Percentiles rank a stretch among this genome's conserved stretches.
phyloP scores from a whole-genome alignment of 2,113 vertebrate genomes.

The Microtus montanus region DNA sequence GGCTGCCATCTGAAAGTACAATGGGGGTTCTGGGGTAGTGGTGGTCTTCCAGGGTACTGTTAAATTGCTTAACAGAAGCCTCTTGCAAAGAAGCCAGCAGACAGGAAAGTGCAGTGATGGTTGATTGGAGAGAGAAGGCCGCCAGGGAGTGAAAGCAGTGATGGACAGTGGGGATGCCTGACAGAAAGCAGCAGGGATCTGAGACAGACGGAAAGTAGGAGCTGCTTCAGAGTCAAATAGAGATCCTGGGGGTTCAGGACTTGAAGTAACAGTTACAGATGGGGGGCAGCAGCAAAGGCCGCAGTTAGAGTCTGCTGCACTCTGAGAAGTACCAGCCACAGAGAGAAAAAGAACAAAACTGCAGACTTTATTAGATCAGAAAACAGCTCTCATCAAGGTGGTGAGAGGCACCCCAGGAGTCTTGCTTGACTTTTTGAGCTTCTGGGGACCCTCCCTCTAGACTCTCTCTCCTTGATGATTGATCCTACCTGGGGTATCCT shows the following conservation, averaged over 20 bases:
- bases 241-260: not conserved
- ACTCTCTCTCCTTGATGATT: not conserved
- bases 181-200: not conserved
- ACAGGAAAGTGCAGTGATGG: not conserved
- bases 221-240: not conserved
- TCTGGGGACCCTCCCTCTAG: not conserved
- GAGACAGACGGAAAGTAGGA: not conserved
- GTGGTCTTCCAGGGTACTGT: not conserved
- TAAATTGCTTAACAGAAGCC: not conserved
- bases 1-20: not conserved
- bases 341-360: not conserved
- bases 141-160: too few relatives aligned
- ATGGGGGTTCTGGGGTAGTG: not conserved
- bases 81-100: not conserved
- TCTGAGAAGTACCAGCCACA: not conserved
- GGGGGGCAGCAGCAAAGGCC: not conserved
- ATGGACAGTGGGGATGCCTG: not conserved
- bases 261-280: not conserved
- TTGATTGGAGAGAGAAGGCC: not conserved
- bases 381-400: not conserved
- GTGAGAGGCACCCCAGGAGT: not conserved
- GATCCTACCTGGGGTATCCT: not conserved
- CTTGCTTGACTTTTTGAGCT: not conserved
- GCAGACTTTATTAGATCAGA: not conserved
- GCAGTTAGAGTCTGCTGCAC: too few relatives aligned